Evolutionary conservation across 2,888 invertebrate genomes (phyloP).

Genomic region (Lomographa bimaculata): DNA sequence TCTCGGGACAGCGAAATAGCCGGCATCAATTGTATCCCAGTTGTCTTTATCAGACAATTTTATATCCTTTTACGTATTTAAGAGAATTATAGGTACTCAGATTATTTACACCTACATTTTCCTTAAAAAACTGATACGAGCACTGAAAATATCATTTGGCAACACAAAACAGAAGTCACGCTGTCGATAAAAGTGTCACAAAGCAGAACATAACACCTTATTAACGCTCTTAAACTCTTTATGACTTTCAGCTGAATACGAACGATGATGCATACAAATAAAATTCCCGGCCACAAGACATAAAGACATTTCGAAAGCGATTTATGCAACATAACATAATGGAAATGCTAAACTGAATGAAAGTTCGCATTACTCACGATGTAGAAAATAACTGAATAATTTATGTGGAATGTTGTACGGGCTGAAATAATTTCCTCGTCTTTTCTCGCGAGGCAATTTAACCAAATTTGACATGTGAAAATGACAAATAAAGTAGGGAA

Average conservation of each 20-base stretch:
- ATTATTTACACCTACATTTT: no score
- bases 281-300: conserved; percentile 20
- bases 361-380: conserved; percentile 25
- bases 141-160: background rate
- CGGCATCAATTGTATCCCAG: no score
- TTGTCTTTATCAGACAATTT: no score
- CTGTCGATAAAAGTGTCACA: conserved; percentile 1
- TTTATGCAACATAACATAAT: conserved; percentile 30
- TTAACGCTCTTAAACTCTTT: conserved; percentile 2
- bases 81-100: no score
- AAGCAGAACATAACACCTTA: conserved; percentile 3
- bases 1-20: no score
- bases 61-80: no score
- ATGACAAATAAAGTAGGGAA: conserved; percentile 36
- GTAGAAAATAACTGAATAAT: conserved; percentile 19
- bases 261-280: conserved; percentile 12
- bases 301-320: conserved; percentile 24
- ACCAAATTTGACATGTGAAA: conserved; percentile 27
- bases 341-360: conserved; percentile 23
- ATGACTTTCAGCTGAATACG: conserved; percentile 1
- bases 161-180: background rate
- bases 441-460: conserved; percentile 19
- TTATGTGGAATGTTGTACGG: conserved; percentile 23
- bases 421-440: conserved; percentile 23
- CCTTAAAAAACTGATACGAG: no score